phyloP scores from a whole-genome alignment of 2,888 invertebrate species.

The Colostygia pectinataria region DNA sequence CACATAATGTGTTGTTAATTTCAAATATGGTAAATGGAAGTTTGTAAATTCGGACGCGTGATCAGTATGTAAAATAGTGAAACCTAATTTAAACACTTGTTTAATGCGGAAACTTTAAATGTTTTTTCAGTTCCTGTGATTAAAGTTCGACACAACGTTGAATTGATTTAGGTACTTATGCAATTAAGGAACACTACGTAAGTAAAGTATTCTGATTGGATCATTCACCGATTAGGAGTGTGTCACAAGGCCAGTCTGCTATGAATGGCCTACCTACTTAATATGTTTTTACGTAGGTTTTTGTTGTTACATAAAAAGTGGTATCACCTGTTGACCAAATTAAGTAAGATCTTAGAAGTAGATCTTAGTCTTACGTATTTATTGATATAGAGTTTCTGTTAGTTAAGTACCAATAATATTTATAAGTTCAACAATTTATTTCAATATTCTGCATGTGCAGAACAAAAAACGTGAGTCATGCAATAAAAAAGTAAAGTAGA shows the following conservation, averaged over 20 bases:
- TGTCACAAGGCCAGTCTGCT: constrained; percentile 48
- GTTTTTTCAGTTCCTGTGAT: constrained; percentile 11
- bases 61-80: constrained; percentile 30
- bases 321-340: background rate
- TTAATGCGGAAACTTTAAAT: constrained; percentile 5
- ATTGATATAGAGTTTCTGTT: too few relatives aligned
- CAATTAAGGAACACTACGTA: constrained; percentile 27
- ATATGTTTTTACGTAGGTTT: constrained; percentile 43
- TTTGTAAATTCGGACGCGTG: constrained; percentile 3
- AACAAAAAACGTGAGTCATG: constrained; percentile 32
- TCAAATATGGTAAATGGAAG: constrained; percentile 7
- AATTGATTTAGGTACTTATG: constrained; percentile 1
- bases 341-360: background rate
- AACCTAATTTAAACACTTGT: constrained; percentile 11
- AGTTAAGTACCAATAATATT: too few relatives aligned
- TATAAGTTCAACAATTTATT: too few relatives aligned
- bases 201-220: constrained; percentile 23
- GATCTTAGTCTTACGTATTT: too few relatives aligned
- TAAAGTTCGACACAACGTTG: background rate
- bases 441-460: constrained; percentile 1
- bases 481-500: constrained; percentile 44
- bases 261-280: constrained; percentile 43
- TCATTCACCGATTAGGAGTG: constrained; percentile 33
- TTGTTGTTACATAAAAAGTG: background rate
- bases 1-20: constrained; percentile 23